These are phyloP conservation scores for Portevinia maculata DNA, from an alignment of 2,888 invertebrate species.

Conservation along the genomic window DNA sequence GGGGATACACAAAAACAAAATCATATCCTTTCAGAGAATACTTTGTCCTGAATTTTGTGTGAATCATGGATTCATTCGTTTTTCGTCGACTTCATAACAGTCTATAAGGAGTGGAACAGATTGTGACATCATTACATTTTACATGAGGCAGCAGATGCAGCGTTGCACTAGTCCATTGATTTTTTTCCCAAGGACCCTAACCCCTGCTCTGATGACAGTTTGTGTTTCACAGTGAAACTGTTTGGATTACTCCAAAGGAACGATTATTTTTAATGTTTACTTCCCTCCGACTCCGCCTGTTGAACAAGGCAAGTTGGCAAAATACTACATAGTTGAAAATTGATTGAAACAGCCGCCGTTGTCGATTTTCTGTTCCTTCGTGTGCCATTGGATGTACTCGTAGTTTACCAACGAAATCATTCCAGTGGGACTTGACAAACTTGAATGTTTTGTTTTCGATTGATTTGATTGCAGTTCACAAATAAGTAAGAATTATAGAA, in stretches of 20 bases:
- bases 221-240: constrained; percentile 29
- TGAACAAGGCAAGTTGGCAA: constrained; percentile 42
- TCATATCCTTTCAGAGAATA: constrained; percentile 32
- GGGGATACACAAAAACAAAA: constrained; percentile 23
- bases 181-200: constrained; percentile 20
- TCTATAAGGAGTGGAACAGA: constrained; percentile 38
- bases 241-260: constrained; percentile 65
- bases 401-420: constrained; percentile 24
- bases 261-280: constrained; percentile 47
- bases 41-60: constrained; percentile 31
- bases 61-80: background rate
- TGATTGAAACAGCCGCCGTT: constrained; percentile 59
- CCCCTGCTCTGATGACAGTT: background rate
- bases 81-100: constrained; percentile 40
- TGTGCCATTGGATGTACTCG: constrained; percentile 11
- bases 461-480: too few relatives aligned
- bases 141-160: constrained; percentile 52
- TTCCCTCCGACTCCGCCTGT: constrained; percentile 7
- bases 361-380: constrained; percentile 11
- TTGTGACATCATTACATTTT: constrained; percentile 71
- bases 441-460: constrained; percentile 14
- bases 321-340: constrained; percentile 60
- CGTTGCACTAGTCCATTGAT: constrained; percentile 15
- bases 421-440: constrained; percentile 13
- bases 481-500: too few relatives aligned